Conservation (phyloP, 2,113 vertebrate genomes). For the Cheirogaleus medius region DNA sequence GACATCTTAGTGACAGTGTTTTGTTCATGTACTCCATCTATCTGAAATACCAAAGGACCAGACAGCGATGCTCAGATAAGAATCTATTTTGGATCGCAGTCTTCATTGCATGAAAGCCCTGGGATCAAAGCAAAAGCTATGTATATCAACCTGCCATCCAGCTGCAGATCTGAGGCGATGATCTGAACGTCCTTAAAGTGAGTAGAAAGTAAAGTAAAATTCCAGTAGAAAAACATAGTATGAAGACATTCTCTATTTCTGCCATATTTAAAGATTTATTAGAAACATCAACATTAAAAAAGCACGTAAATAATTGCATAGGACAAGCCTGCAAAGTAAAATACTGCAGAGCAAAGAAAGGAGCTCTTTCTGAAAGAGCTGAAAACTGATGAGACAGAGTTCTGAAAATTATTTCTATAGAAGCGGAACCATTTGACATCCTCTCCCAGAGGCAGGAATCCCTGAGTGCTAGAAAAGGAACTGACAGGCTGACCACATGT, state of each 20-base stretch:
- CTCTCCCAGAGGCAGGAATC: not conserved
- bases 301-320: not conserved
- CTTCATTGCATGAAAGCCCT: not conserved
- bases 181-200: not conserved
- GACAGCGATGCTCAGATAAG: not conserved
- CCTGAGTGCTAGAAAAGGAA: fast-evolving
- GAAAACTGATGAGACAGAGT: not conserved
- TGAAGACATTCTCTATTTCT: not conserved
- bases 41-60: not conserved
- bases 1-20: not conserved
- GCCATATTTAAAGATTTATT: not conserved
- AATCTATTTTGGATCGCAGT: not conserved
- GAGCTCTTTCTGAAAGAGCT: no score
- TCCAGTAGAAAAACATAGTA: not conserved
- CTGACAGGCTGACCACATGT: not conserved
- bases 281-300: not conserved
- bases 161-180: not conserved
- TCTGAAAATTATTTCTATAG: not conserved
- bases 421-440: not conserved
- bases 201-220: not conserved
- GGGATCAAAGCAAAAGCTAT: not conserved
- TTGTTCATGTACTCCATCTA: not conserved
- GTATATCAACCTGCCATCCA: not conserved
- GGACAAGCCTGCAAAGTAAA: not conserved
- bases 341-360: not conserved